These are phyloP conservation scores for Hydrozoanthus gracilis DNA, from an alignment of 92 coral and sea anemone species.

Conservation along the genomic window DNA sequence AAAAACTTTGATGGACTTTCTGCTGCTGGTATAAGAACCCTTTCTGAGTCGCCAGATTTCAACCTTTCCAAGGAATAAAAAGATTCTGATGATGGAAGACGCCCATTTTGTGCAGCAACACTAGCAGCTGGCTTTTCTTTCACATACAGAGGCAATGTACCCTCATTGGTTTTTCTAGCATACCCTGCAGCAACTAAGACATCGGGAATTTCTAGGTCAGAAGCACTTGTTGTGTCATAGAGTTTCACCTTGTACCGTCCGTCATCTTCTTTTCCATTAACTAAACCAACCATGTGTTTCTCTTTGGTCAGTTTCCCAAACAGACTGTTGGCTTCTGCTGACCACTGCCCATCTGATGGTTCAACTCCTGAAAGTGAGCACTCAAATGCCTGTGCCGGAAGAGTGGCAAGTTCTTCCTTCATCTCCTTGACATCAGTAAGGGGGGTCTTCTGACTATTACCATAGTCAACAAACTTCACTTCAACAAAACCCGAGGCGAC, in stretches of 20 bases:
- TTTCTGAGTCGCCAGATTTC: conserved; percentile 73
- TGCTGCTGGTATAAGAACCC: conserved; percentile 75
- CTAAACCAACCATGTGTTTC: conserved; percentile 84
- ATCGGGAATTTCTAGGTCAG: conserved; percentile 84
- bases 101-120: not conserved
- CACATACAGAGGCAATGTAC: not conserved
- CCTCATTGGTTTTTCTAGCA: conserved; percentile 71
- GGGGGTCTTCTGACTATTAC: conserved; percentile 81
- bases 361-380: conserved; percentile 76
- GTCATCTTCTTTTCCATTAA: conserved; percentile 54
- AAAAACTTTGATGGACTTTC: conserved; percentile 81
- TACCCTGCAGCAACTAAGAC: conserved; percentile 85
- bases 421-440: conserved; percentile 81
- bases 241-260: conserved; percentile 80
- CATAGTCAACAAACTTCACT: conserved; percentile 95
- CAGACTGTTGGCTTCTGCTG: conserved; percentile 72
- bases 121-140: conserved; percentile 1
- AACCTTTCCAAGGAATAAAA: conserved; percentile 64
- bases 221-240: conserved; percentile 88
- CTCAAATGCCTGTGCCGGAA: conserved; percentile 88
- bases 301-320: conserved; percentile 77
- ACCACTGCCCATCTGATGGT: conserved; percentile 78
- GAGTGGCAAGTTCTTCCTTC: conserved; percentile 65
- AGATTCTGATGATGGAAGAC: conserved; percentile 18
- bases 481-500: conserved; percentile 87